These are phyloP conservation scores for Syngnathus floridae DNA, from an alignment of 2,113 vertebrate species.

Conservation along the genomic window DNA sequence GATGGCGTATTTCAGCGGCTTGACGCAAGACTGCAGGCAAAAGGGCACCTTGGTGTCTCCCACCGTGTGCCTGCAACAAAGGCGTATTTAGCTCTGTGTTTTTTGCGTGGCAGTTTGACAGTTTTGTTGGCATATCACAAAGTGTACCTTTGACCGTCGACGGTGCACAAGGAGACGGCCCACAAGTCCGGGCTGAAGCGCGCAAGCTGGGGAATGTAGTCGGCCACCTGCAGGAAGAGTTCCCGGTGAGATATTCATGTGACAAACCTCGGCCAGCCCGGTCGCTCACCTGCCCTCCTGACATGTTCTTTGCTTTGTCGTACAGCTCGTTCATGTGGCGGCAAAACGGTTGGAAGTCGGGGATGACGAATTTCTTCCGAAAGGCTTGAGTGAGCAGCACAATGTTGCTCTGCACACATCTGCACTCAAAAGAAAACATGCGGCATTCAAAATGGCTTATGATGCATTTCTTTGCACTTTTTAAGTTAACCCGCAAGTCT, in stretches of 20 bases:
- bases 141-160: slow-evolving; percentile 90
- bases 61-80: slow-evolving; percentile 79
- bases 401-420: slow-evolving; percentile 98
- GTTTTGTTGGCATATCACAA: not conserved
- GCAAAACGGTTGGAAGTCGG: slow-evolving; percentile 92
- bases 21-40: slow-evolving; percentile 96
- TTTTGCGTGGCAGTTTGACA: not conserved
- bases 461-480: not conserved
- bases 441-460: not conserved
- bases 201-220: slow-evolving; percentile 96
- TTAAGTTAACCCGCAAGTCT: not conserved
- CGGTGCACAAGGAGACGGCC: slow-evolving; percentile 93
- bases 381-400: slow-evolving; percentile 97
- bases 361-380: slow-evolving; percentile 97
- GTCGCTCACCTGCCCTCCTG: slow-evolving; percentile 84
- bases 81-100: not conserved
- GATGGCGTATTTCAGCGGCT: slow-evolving; percentile 94
- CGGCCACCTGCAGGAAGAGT: slow-evolving; percentile 82
- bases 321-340: slow-evolving; percentile 91
- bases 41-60: slow-evolving; percentile 98
- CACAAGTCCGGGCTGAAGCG: slow-evolving; percentile 97
- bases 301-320: slow-evolving; percentile 84
- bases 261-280: too few relatives aligned
- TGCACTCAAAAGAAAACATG: slow-evolving; percentile 42
- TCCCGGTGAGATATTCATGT: not conserved